These are phyloP conservation scores for Nasalis larvatus DNA, from an alignment of 2,113 vertebrate species.

Conservation along the genomic window DNA sequence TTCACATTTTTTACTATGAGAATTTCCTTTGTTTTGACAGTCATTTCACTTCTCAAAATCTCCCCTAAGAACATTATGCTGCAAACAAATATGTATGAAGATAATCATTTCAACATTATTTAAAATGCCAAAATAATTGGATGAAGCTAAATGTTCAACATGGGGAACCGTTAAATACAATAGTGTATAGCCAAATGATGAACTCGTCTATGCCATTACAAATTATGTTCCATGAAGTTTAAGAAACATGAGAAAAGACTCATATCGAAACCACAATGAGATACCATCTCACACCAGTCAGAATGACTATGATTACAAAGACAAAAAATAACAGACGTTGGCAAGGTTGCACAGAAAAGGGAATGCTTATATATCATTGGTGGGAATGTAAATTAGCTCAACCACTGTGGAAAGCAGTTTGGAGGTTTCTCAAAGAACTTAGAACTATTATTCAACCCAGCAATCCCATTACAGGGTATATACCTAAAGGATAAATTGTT, in stretches of 20 bases:
- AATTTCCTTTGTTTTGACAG: background rate
- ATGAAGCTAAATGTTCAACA: background rate
- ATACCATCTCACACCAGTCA: too few relatives aligned
- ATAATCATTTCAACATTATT: background rate
- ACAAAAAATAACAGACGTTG: too few relatives aligned
- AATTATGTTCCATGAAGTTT: background rate
- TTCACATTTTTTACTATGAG: background rate
- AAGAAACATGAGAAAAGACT: background rate
- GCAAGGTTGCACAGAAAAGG: too few relatives aligned
- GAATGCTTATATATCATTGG: too few relatives aligned
- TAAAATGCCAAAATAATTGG: background rate
- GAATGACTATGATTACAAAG: too few relatives aligned
- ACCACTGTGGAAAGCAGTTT: too few relatives aligned
- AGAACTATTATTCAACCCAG: too few relatives aligned
- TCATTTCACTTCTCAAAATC: background rate
- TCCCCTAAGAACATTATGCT: background rate
- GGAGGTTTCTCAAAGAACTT: too few relatives aligned
- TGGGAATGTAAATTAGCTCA: too few relatives aligned
- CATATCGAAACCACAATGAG: background rate
- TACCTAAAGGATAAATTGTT: too few relatives aligned
- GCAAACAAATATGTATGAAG: background rate
- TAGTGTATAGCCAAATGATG: too few relatives aligned
- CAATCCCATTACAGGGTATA: too few relatives aligned
- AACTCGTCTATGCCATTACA: background rate
- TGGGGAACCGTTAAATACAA: background rate